Evolutionary conservation across 2,888 invertebrate species (phyloP).

Genomic region (Anthophora plumipes): DNA sequence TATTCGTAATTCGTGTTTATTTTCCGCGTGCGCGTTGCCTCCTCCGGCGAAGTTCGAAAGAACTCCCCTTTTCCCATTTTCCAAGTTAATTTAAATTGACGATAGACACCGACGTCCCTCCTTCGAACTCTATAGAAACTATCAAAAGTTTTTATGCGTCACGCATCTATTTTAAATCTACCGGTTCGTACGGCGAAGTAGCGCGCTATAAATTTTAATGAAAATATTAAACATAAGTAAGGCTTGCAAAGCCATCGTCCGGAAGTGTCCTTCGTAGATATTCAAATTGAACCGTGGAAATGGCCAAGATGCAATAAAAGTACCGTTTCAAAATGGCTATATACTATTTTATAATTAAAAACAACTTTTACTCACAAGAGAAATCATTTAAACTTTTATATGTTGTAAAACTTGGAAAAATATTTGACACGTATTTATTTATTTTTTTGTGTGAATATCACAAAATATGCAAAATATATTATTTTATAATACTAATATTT

Average conservation of each 20-base stretch:
- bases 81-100: conserved; percentile 52
- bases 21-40: not conserved
- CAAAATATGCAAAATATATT: no score
- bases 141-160: conserved; percentile 56
- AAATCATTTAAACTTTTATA: no score
- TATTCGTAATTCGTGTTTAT: conserved; percentile 44
- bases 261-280: not conserved
- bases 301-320: not conserved
- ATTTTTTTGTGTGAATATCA: no score
- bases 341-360: not conserved
- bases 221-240: conserved; percentile 42
- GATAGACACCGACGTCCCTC: conserved; percentile 42
- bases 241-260: not conserved
- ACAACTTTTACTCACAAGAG: no score
- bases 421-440: no score
- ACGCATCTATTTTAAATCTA: conserved; percentile 48
- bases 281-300: conserved; percentile 4
- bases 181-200: conserved; percentile 6
- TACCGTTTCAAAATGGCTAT: not conserved
- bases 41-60: conserved; percentile 21
- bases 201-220: conserved; percentile 52
- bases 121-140: conserved; percentile 43
- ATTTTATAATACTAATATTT: no score
- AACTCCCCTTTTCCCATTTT: conserved; percentile 32
- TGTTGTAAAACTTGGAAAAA: no score